Evolutionary conservation across 2,113 vertebrate species (phyloP), one percentile per base, ranked within the genome.

Genomic region (Engystomops pustulosus): DNA sequence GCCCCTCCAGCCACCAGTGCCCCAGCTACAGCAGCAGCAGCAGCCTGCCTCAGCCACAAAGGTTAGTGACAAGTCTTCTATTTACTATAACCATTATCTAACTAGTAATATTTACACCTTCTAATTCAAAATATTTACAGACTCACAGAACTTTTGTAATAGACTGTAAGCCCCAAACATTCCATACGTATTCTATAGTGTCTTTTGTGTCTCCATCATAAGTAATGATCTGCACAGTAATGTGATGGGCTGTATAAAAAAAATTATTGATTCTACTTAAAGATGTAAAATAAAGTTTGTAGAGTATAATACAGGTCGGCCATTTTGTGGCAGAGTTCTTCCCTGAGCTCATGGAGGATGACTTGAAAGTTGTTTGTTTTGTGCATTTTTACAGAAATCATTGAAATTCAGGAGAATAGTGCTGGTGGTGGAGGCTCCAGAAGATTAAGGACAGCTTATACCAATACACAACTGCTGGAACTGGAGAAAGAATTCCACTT

Each of bases 401-500:
- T 96, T 88, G 97, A 98, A 89, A 91, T 90, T 85, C 91, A 94
- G 65, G 98, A 98, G 85, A 88, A 88, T 47, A 91, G 91, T 80
- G 91, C 90, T 80, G 91, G 87, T 80, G 91, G 91, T 80, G 91
- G 87, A 86, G 91, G 94, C 87, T 99, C 96, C 72, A 93, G 96
- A 90, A 95, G 98, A 89, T 88, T 98, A 90, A 94, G 98, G 90
- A 99, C 98, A 6, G 97, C 98, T 87, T 99, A 99, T 90, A 99
- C 96, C 87, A 99, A 99, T 92, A 99, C 96, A 3, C 98, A 99
- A 93, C 97, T 99, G 53, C 89, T 99, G 91, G 98, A 99, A 90
- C 95, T 99, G 92, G 97, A 99, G 85, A 99, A 99, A 89, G 98
- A 99, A 94, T 99, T 99, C 86, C 97, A 99, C 88, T 99, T 98